Base-by-base conservation (phyloP, 2,888 invertebrate species). In the Anaspis maculata region DNA sequence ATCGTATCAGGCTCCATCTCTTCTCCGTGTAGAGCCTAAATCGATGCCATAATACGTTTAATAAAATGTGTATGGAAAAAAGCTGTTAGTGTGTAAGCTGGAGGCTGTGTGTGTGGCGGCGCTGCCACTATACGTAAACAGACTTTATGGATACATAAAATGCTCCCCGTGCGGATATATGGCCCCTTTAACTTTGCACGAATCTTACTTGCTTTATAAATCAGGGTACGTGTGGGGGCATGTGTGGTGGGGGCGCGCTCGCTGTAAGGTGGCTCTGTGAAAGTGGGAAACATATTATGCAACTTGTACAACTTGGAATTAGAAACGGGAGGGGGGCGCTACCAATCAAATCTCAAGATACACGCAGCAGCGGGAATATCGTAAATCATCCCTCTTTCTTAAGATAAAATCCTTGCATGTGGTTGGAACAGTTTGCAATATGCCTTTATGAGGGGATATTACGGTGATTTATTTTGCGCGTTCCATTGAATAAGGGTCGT, bases 401-500 rank as follows among this genome's bases (percentile, higher is more conserved):
- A n/a, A 13, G 30, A 30, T 30, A 23, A 52, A 54, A 56, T 52
- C 48, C 46, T 48, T 54, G 52, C 51, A 53, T 56, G 51, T 51
- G 54, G 48, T 50, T 46, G 45, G 53, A 55, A 49, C 49, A 48
- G 42, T 38, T 42, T 41, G 51, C 51, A 54, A 51, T 56, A 49
- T 52, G 49, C 50, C 46, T 52, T 54, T 54, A 54, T 52, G 52
- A 44, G 45, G 30, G 49, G 41, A 46, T 52, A 54, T 56, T 56
- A 54, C 38, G 35, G 36, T 55, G 56, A 56, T 56, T 56, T 56
- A 56, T 52, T 38, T 48, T 34, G 42, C 45, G 38, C 52, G 51
- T 56, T 56, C 48, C 49, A 56, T 56, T 54, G 54, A 56, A 46
- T 54, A 54, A 55, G 52, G 51, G 48, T 39, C 46, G 42, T 52